These are phyloP conservation scores for Catotricha subobsoleta DNA, from an alignment of 2,888 invertebrate genomes.

Conservation along the genomic window DNA sequence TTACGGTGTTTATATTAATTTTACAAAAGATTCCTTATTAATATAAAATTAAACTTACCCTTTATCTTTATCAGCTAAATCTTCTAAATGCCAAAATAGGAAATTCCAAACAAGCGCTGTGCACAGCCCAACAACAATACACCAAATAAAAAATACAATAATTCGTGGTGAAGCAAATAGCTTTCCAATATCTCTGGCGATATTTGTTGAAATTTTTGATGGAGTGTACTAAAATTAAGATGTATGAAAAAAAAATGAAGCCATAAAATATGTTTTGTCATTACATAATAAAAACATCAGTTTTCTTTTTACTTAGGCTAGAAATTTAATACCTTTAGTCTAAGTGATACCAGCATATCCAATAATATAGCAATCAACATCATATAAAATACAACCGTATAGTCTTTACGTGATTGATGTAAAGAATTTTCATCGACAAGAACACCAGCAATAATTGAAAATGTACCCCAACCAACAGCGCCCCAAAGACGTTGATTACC, in stretches of 20 bases:
- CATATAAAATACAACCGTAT: conserved; percentile 62
- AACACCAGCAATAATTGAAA: conserved; percentile 57
- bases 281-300: neutral
- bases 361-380: conserved; percentile 31
- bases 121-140: conserved; percentile 62
- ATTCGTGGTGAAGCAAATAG: conserved; percentile 48
- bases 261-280: too few species aligned
- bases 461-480: conserved; percentile 68
- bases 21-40: too few species aligned
- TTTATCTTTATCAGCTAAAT: conserved; percentile 34
- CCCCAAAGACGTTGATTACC: conserved; percentile 81
- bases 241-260: conserved; percentile 6
- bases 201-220: conserved; percentile 44
- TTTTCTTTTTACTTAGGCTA: conserved; percentile 28
- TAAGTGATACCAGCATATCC: neutral
- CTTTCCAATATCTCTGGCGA: conserved; percentile 47
- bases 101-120: conserved; percentile 79
- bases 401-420: conserved; percentile 48
- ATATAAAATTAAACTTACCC: conserved; percentile 15
- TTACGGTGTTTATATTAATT: conserved; percentile 27
- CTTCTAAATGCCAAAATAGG: conserved; percentile 69
- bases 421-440: conserved; percentile 56
- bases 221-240: conserved; percentile 38
- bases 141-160: conserved; percentile 59
- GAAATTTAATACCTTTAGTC: conserved; percentile 38